Conservation (phyloP, 2,113 vertebrate species). For the Austrofundulus limnaeus region DNA sequence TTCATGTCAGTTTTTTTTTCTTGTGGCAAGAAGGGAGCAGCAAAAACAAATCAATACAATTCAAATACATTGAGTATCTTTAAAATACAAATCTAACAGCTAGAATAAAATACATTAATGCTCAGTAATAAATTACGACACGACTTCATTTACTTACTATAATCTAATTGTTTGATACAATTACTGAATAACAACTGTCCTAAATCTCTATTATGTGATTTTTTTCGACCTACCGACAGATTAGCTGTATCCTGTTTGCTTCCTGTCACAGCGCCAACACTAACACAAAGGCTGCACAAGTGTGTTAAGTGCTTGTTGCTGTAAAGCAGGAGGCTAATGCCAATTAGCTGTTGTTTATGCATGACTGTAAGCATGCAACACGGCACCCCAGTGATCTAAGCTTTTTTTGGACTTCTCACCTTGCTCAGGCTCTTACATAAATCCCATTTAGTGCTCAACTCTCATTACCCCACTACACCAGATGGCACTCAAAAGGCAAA, state of each 20-base stretch:
- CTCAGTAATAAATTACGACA: no score
- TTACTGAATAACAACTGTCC: conserved; percentile 2
- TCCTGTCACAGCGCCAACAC: conserved; percentile 49
- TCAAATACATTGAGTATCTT: no score
- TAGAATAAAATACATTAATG: no score
- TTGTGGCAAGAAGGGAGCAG: no score
- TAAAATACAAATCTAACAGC: no score
- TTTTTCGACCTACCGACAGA: conserved; percentile 38
- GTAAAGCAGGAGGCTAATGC: conserved; percentile 49
- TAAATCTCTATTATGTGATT: conserved; percentile 19
- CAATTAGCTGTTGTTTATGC: conserved; percentile 42
- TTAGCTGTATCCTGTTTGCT: conserved; percentile 36
- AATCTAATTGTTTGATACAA: background rate
- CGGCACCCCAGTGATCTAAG: conserved; percentile 38
- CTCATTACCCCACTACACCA: conserved; percentile 17
- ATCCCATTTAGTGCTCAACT: conserved; percentile 67
- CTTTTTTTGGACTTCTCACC: conserved; percentile 47
- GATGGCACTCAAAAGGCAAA: conserved; percentile 33
- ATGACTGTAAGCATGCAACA: conserved; percentile 29
- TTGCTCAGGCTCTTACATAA: conserved; percentile 38
- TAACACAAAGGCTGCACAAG: conserved; percentile 16
- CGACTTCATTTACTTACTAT: background rate
- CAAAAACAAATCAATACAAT: no score
- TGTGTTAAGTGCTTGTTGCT: conserved; percentile 46
- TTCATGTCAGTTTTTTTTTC: no score